These are phyloP conservation scores for Pogonognathellus flavescens DNA, from an alignment of 1,140 invertebrate genomes.

Conservation along the genomic window DNA sequence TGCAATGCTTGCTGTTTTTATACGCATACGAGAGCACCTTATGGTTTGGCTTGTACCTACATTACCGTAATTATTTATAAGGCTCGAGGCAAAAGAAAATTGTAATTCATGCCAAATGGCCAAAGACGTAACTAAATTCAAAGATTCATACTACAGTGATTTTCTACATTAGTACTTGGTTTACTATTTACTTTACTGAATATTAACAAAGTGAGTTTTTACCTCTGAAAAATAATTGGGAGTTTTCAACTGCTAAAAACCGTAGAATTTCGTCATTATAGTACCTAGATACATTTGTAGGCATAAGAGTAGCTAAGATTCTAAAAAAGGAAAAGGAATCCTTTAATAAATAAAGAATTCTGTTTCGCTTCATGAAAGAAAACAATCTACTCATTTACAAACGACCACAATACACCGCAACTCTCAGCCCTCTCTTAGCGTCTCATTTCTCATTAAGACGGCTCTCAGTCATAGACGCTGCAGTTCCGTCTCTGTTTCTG, in stretches of 20 bases:
- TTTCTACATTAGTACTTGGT: background rate
- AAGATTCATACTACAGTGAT: background rate
- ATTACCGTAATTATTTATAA: background rate
- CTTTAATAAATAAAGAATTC: conserved; percentile 37
- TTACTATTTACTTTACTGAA: background rate
- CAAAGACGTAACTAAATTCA: background rate
- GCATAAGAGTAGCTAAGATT: background rate
- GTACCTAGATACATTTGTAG: background rate
- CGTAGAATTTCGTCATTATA: background rate
- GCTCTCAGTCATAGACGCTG: background rate
- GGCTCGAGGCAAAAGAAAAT: background rate
- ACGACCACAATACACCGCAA: conserved; percentile 36
- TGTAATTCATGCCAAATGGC: background rate
- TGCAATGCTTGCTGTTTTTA: background rate
- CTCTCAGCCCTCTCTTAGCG: too few species aligned
- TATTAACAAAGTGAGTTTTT: background rate
- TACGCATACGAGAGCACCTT: background rate
- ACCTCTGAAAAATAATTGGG: too few species aligned
- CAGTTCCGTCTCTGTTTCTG: background rate
- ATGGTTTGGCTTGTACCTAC: background rate
- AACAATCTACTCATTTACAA: conserved; percentile 40
- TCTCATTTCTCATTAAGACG: too few species aligned
- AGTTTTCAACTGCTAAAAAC: too few species aligned
- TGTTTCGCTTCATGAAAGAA: conserved; percentile 25
- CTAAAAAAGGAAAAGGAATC: conserved; percentile 15